phyloP scores from a whole-genome alignment of 2,888 invertebrate species.

The Macaria notata region DNA sequence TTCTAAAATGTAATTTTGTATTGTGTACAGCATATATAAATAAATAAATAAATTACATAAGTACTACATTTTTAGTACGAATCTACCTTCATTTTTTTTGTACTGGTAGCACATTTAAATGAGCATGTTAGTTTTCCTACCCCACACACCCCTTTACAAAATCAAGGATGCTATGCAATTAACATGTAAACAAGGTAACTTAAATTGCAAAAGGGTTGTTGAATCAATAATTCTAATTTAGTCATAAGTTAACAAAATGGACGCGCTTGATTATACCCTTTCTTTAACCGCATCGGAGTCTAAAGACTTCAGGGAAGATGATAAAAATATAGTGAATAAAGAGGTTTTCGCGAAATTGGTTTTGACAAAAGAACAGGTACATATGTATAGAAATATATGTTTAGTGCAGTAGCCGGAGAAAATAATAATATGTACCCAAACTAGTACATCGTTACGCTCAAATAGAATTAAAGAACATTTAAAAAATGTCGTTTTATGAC shows the following conservation, averaged over 20 bases:
- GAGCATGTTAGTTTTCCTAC: too few species aligned
- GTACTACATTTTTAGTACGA: too few species aligned
- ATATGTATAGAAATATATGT: neutral
- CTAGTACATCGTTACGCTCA: too few species aligned
- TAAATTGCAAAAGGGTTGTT: constrained; percentile 19
- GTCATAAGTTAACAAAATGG: constrained; percentile 3
- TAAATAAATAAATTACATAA: too few species aligned
- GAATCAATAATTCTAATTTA: constrained; percentile 11
- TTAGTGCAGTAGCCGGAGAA: neutral
- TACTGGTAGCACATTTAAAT: constrained; percentile 3
- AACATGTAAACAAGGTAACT: neutral
- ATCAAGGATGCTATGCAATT: constrained; percentile 17
- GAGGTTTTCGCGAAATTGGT: constrained; percentile 52
- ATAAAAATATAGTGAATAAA: constrained; percentile 32
- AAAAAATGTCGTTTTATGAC: too few species aligned
- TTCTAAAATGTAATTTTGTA: too few species aligned
- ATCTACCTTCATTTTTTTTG: neutral
- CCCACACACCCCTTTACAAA: neutral
- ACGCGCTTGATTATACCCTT: constrained; percentile 5
- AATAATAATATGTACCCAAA: too few species aligned
- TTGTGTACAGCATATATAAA: too few species aligned
- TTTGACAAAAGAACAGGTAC: constrained; percentile 60
- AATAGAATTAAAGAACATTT: too few species aligned
- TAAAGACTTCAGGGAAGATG: constrained; percentile 25
- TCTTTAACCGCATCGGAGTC: constrained; percentile 4